phyloP scores from a whole-genome alignment of 2,797 vertebrate species.

The Chaetophractus vellerosus region DNA sequence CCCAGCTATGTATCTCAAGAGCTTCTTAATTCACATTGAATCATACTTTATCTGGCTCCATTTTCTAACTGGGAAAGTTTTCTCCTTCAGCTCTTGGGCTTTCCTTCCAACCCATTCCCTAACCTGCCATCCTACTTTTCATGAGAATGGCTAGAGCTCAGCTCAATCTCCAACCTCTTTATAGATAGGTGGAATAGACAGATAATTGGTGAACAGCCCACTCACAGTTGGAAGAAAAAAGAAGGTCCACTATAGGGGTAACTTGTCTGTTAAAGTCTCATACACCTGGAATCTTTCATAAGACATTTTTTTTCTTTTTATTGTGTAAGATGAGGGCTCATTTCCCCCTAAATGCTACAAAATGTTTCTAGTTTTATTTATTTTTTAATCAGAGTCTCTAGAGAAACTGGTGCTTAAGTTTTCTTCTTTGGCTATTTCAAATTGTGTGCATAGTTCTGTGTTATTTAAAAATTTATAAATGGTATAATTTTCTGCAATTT shows the following conservation, averaged over 20 bases:
- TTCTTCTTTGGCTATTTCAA: not conserved
- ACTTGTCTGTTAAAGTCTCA: not conserved
- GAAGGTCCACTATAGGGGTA: not conserved
- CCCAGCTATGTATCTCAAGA: not conserved
- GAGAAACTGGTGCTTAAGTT: conserved; percentile 13
- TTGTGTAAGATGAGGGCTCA: not conserved
- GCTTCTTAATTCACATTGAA: not conserved
- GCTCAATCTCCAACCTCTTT: not conserved
- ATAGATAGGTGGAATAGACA: not conserved
- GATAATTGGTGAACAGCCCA: not conserved
- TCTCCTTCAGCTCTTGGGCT: not conserved
- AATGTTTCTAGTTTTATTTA: not conserved
- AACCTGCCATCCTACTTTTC: not conserved
- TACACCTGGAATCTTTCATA: not conserved
- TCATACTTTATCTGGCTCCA: not conserved
- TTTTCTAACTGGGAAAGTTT: not conserved
- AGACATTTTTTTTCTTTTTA: conserved; percentile 10
- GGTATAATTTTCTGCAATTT: not conserved
- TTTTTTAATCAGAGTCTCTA: not conserved
- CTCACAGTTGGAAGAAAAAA: not conserved
- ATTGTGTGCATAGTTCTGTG: not conserved
- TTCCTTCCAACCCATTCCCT: not conserved
- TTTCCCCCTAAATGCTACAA: conserved; percentile 14
- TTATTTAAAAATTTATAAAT: conserved; percentile 25
- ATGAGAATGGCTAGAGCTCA: not conserved